Conservation (phyloP, 1,140 invertebrate species). For the Drosophila punjabiensis region DNA sequence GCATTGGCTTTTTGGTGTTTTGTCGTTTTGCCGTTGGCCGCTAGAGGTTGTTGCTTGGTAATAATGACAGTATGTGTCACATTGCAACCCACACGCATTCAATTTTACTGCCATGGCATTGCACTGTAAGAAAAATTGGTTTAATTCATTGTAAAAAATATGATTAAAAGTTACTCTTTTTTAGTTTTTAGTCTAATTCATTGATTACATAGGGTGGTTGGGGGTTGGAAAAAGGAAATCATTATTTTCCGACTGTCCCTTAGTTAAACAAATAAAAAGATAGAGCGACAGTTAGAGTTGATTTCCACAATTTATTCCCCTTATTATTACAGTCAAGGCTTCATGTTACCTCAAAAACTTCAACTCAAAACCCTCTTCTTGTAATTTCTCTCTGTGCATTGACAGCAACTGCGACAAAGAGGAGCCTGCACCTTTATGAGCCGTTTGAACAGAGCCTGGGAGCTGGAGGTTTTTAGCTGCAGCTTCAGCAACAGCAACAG, state of each 20-base stretch:
- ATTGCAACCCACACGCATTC: constrained; percentile 84
- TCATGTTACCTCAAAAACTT: neutral
- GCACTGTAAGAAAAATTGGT: constrained; percentile 9
- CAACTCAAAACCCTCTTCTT: neutral
- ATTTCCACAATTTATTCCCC: neutral
- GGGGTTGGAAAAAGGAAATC: no score
- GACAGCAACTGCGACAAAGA: constrained; percentile 40
- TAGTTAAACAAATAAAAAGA: no score
- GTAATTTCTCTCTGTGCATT: constrained; percentile 1
- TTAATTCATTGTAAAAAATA: no score
- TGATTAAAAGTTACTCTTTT: no score
- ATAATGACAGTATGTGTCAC: constrained; percentile 84
- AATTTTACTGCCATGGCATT: constrained; percentile 67
- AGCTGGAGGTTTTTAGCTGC: constrained; percentile 33
- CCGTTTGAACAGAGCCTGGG: constrained; percentile 41
- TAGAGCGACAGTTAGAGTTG: no score
- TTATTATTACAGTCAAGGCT: neutral
- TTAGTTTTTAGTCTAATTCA: no score
- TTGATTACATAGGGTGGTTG: no score
- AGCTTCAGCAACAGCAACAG: constrained; percentile 1
- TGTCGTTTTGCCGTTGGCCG: constrained; percentile 59
- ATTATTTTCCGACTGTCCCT: no score
- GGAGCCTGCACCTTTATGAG: constrained; percentile 69
- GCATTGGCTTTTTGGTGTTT: constrained; percentile 39
- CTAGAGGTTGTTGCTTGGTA: constrained; percentile 74